These are phyloP conservation scores for Drosophila mayri DNA, from an alignment of 1,140 invertebrate species.

Conservation along the genomic window DNA sequence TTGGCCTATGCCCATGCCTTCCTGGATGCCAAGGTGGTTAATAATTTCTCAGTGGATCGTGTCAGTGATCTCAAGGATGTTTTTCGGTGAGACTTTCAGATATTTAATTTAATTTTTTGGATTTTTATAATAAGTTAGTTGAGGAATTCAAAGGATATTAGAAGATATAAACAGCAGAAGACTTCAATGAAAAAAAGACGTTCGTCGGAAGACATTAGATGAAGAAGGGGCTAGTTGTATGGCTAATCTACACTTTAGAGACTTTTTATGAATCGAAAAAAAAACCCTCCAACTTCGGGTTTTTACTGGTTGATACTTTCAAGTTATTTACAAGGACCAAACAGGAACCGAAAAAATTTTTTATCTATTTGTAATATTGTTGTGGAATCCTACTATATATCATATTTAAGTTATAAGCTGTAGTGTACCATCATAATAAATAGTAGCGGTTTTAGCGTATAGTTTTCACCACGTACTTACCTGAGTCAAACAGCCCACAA, in stretches of 20 bases:
- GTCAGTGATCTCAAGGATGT: constrained; percentile 94
- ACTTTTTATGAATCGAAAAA: neutral
- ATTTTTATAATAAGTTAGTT: neutral
- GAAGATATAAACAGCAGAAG: too few species aligned
- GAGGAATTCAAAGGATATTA: neutral
- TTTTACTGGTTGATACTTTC: neutral
- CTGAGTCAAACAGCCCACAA: neutral
- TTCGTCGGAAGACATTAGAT: too few species aligned
- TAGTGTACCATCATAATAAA: neutral
- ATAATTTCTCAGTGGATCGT: constrained; percentile 92
- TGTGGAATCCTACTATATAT: neutral
- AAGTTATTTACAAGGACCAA: neutral
- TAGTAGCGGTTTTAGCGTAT: neutral
- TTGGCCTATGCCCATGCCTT: constrained; percentile 96
- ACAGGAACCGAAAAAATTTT: neutral
- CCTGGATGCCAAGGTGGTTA: constrained; percentile 89
- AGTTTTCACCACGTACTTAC: neutral
- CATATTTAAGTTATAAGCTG: neutral
- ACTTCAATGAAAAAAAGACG: too few species aligned
- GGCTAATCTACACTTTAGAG: neutral
- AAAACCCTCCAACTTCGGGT: neutral
- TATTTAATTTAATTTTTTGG: neutral
- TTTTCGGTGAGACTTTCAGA: constrained; percentile 89
- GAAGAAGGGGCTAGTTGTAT: too few species aligned
- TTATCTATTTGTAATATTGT: neutral